These are phyloP conservation scores for Crossoptilon crossoptilon DNA, from an alignment of 2,797 vertebrate genomes.

Conservation along the genomic window DNA sequence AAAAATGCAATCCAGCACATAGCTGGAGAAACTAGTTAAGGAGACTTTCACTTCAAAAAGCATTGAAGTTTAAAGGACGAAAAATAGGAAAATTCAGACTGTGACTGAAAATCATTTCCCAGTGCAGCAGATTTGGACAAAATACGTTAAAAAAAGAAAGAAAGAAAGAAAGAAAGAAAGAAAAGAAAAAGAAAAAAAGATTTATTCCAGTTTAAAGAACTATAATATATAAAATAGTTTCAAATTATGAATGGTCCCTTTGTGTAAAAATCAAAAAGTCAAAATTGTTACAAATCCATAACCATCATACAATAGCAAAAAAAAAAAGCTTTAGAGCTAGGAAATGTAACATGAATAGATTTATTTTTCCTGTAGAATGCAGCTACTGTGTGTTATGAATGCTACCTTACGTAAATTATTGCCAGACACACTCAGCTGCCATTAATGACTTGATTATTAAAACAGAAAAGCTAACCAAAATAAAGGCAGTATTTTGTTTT, in stretches of 20 bases:
- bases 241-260: slow-evolving; percentile 72
- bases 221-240: slow-evolving; percentile 66
- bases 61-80: slow-evolving; percentile 23
- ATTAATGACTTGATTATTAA: slow-evolving; percentile 75
- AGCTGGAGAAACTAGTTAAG: slow-evolving; percentile 29
- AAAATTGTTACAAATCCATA: slow-evolving; percentile 68
- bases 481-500: slow-evolving; percentile 5
- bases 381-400: slow-evolving; percentile 73
- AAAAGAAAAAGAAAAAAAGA: not conserved
- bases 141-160: not conserved
- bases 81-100: slow-evolving; percentile 60
- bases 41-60: slow-evolving; percentile 62
- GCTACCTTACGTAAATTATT: slow-evolving; percentile 70
- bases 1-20: not conserved
- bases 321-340: slow-evolving; percentile 69
- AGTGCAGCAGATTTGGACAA: slow-evolving; percentile 39
- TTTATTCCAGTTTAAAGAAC: slow-evolving; percentile 49
- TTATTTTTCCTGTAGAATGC: slow-evolving; percentile 75
- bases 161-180: not conserved
- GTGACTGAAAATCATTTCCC: slow-evolving; percentile 44
- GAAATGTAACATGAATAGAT: slow-evolving; percentile 72
- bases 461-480: slow-evolving; percentile 74
- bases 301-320: slow-evolving; percentile 63
- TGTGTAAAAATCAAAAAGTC: slow-evolving; percentile 52
- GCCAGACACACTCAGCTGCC: slow-evolving; percentile 70